Evolutionary conservation across 2,113 vertebrate genomes (phyloP).

Genomic region (Sinosuthora webbiana): DNA sequence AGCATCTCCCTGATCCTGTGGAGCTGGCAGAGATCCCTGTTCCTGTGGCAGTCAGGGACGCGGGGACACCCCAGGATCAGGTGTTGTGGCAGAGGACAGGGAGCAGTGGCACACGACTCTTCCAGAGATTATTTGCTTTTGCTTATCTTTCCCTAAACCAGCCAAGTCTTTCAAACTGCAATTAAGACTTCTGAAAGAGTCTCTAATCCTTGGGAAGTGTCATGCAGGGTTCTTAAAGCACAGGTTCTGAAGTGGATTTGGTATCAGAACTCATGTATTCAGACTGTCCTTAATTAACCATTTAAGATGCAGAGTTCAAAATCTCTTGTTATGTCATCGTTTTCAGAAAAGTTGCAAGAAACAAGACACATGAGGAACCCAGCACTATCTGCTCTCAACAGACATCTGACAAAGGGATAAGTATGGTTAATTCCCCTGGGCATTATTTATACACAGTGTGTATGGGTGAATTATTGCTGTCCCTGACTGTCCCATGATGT

Average conservation of each 20-base stretch:
- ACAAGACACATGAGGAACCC: neutral
- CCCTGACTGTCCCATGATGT: constrained; percentile 76
- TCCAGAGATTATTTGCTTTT: neutral
- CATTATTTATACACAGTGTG: constrained; percentile 70
- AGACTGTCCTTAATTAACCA: neutral
- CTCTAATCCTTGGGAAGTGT: neutral
- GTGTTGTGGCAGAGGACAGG: neutral
- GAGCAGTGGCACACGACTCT: neutral
- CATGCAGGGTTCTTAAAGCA: neutral
- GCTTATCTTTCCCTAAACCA: neutral
- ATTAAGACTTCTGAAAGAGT: neutral
- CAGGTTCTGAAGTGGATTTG: constrained; percentile 26
- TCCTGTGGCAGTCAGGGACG: accelerated
- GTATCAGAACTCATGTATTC: neutral
- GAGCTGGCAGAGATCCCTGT: neutral
- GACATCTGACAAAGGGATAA: constrained; percentile 67
- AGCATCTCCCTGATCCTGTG: accelerated
- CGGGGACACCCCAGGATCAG: accelerated
- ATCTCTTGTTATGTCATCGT: neutral
- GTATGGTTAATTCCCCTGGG: constrained; percentile 60
- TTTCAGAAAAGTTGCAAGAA: constrained; percentile 47
- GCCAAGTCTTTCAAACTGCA: neutral
- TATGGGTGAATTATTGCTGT: constrained; percentile 75
- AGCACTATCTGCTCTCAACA: constrained; percentile 28
- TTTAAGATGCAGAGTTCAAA: constrained; percentile 26